A percentile compares a stretch with the other conserved stretches of the same genome.
phyloP scores from a whole-genome alignment of 2,797 vertebrate genomes.

The Microctenopoma stevenorrisi region DNA sequence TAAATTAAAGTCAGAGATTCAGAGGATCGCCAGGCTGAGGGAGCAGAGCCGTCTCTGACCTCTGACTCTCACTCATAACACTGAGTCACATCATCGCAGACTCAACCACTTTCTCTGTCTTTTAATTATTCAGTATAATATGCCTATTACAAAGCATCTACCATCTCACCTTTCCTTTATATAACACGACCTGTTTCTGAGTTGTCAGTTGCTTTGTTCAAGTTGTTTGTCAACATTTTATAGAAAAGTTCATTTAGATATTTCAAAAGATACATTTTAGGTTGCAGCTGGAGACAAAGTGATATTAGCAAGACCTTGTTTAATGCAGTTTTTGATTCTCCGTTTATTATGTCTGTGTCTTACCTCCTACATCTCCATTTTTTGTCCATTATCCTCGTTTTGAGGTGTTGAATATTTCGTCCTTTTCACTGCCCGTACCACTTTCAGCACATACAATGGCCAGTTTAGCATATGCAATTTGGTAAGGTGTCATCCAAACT shows the following conservation, averaged over 20 bases:
- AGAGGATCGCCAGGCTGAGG: slow-evolving; percentile 44
- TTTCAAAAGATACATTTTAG: slow-evolving; percentile 12
- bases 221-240: slow-evolving; percentile 24
- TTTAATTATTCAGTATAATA: slow-evolving; percentile 13
- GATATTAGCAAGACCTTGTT: neutral
- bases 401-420: neutral
- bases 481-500: slow-evolving; percentile 34
- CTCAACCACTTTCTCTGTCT: slow-evolving; percentile 2
- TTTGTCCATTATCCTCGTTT: slow-evolving; percentile 16
- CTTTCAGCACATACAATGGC: slow-evolving; percentile 26
- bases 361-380: neutral
- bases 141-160: slow-evolving; percentile 2
- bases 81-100: slow-evolving; percentile 20
- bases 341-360: neutral
- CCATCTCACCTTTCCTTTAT: slow-evolving; percentile 14
- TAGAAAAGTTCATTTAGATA: slow-evolving; percentile 13
- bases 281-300: neutral
- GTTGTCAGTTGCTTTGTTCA: slow-evolving; percentile 25
- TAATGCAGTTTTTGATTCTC: neutral
- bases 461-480: slow-evolving; percentile 41
- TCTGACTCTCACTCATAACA: slow-evolving; percentile 49
- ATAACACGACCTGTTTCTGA: slow-evolving; percentile 18
- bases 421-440: slow-evolving; percentile 2
- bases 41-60: slow-evolving; percentile 46
- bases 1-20: slow-evolving; percentile 64